Conservation (phyloP, 2,797 vertebrate genomes). For the Aeoliscus strigatus region DNA sequence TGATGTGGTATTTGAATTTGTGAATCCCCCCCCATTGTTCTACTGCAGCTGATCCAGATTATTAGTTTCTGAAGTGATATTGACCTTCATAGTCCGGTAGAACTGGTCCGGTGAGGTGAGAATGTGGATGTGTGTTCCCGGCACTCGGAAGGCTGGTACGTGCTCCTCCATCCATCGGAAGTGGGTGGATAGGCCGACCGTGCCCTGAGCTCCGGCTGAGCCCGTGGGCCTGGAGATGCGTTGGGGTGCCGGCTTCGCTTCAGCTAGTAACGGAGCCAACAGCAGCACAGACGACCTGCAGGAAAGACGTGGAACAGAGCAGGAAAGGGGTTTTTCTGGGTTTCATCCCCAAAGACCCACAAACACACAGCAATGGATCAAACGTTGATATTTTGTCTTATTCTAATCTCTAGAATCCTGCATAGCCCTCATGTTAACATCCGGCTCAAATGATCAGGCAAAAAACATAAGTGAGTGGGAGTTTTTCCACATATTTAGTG, state of each 20-base stretch:
- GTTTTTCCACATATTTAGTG: no score
- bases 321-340: background rate
- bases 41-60: background rate
- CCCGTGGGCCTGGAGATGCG: slow-evolving; percentile 61
- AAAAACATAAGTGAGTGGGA: no score
- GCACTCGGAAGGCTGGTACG: slow-evolving; percentile 87
- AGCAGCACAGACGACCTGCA: slow-evolving; percentile 87
- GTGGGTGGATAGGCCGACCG: slow-evolving; percentile 67
- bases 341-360: background rate
- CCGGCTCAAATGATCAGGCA: no score
- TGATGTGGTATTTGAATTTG: background rate
- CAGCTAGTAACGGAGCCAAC: slow-evolving; percentile 84
- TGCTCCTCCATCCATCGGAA: slow-evolving; percentile 92
- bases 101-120: slow-evolving; percentile 89
- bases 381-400: no score
- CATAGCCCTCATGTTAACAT: no score
- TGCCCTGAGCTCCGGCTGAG: slow-evolving; percentile 72
- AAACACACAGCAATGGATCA: no score
- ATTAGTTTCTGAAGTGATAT: slow-evolving; percentile 1
- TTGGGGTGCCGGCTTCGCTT: slow-evolving; percentile 69
- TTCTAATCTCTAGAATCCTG: no score
- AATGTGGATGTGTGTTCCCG: slow-evolving; percentile 80
- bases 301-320: background rate
- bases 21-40: slow-evolving; percentile 3
- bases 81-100: slow-evolving; percentile 91